A percentile compares a stretch with the other conserved stretches of the same genome.
Conservation (phyloP, 2,888 invertebrate genomes). For the Rhagium mordax region DNA sequence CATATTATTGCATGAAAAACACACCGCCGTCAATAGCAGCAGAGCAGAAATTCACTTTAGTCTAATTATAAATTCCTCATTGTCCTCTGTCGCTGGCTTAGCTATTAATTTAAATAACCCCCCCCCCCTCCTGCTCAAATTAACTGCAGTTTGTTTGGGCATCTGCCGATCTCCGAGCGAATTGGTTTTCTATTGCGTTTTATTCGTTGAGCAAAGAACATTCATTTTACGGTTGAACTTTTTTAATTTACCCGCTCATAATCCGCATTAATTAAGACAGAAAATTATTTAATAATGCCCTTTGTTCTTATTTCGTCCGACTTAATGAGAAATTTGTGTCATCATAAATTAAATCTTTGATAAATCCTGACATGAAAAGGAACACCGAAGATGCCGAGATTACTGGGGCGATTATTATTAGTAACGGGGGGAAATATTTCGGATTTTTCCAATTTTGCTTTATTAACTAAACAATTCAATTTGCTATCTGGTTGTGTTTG, state of each 20-base stretch:
- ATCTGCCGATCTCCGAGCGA: background rate
- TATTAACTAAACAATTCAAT: no score
- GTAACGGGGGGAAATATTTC: background rate
- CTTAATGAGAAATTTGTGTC: slow-evolving; percentile 15
- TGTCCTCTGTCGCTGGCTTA: background rate
- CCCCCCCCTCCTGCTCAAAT: slow-evolving; percentile 1
- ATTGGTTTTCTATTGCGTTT: background rate
- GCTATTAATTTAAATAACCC: slow-evolving; percentile 1
- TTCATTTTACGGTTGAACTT: slow-evolving; percentile 17
- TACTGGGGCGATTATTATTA: slow-evolving; percentile 5
- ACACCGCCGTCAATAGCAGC: no score
- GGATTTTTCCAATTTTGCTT: no score
- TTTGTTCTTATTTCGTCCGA: slow-evolving; percentile 14
- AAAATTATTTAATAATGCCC: slow-evolving; percentile 29
- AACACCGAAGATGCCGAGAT: background rate
- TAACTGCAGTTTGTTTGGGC: slow-evolving; percentile 1
- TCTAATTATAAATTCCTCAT: background rate
- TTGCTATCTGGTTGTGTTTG: no score
- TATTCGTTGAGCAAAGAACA: background rate
- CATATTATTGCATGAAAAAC: no score
- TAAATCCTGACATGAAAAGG: slow-evolving; percentile 11
- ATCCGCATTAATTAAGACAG: slow-evolving; percentile 21
- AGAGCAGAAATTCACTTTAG: no score
- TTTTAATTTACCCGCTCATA: slow-evolving; percentile 16
- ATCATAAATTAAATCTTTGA: slow-evolving; percentile 16